Conservation (phyloP, 2,888 invertebrate species). For the Embidobia sp. region DNA sequence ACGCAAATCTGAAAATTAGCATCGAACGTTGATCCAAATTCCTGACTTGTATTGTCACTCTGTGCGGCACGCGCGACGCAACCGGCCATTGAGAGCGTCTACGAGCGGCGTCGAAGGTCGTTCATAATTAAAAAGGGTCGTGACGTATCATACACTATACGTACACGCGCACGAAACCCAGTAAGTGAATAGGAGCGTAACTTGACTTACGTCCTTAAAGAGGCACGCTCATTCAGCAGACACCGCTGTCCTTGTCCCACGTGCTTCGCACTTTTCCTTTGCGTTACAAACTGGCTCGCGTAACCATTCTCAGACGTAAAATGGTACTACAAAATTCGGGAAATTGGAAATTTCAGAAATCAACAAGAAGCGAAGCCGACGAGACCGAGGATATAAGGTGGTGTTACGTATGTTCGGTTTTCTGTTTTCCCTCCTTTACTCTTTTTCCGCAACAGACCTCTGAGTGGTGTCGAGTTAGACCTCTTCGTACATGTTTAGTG, state of each 20-base stretch:
- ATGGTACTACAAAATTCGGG: too few relatives aligned
- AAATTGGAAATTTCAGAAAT: too few relatives aligned
- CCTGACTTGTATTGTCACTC: conserved; percentile 10
- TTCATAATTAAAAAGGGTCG: conserved; percentile 51
- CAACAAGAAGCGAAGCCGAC: too few relatives aligned
- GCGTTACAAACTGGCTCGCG: background rate
- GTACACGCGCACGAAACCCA: conserved; percentile 28
- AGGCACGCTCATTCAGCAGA: conserved; percentile 63
- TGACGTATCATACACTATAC: conserved; percentile 26
- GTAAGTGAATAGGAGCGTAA: conserved; percentile 46
- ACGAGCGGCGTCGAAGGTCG: conserved; percentile 33
- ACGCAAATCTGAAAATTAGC: conserved; percentile 21
- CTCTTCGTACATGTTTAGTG: conserved; percentile 12
- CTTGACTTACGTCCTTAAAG: conserved; percentile 66
- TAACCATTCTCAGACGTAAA: too few relatives aligned
- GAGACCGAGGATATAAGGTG: too few relatives aligned
- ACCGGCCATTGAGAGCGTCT: conserved; percentile 18
- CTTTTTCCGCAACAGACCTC: background rate
- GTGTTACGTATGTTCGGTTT: too few relatives aligned
- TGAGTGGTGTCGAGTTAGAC: conserved; percentile 16
- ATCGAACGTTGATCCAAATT: conserved; percentile 34
- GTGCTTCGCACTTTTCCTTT: background rate
- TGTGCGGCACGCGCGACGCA: conserved; percentile 19
- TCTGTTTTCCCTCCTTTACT: too few relatives aligned
- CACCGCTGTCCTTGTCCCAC: conserved; percentile 13